Conservation (phyloP, 1,140 invertebrate species). For the Drosophila jambulina region DNA sequence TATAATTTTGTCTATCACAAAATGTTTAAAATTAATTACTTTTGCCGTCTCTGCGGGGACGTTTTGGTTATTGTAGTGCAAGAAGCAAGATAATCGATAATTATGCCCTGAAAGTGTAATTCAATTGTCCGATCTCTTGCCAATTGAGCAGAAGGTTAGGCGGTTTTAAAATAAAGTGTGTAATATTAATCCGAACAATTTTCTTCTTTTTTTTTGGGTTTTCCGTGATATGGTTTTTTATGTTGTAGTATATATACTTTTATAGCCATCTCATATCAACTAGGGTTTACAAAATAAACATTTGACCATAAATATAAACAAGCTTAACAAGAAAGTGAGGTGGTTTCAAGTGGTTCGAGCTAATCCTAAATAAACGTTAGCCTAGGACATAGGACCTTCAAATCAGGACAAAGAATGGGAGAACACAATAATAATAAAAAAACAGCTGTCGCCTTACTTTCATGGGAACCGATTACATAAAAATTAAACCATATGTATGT, state of each 20-base stretch:
- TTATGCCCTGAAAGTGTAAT: constrained; percentile 25
- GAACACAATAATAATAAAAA: constrained; percentile 30
- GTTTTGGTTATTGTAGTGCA: constrained; percentile 49
- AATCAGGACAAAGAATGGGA: constrained; percentile 31
- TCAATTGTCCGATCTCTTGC: constrained; percentile 27
- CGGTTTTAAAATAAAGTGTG: constrained; percentile 27
- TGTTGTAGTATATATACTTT: background rate
- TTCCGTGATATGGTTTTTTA: constrained; percentile 61
- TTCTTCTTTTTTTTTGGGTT: constrained; percentile 33
- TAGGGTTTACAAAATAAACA: constrained; percentile 49
- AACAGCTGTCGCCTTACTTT: constrained; percentile 21
- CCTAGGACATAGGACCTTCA: constrained; percentile 46
- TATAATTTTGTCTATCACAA: constrained; percentile 83
- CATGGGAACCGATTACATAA: constrained; percentile 32
- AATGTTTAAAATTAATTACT: constrained; percentile 83
- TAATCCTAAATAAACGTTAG: constrained; percentile 67
- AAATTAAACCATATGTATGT: constrained; percentile 36
- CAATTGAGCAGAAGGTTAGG: constrained; percentile 38
- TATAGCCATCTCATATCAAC: constrained; percentile 37
- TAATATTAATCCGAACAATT: constrained; percentile 22
- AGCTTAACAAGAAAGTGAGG: constrained; percentile 78
- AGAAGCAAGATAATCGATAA: constrained; percentile 27
- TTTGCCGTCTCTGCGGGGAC: constrained; percentile 53
- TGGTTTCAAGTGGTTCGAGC: constrained; percentile 77
- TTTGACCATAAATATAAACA: constrained; percentile 63